Evolutionary conservation across 1,140 invertebrate genomes (phyloP), one percentile per base, ranked within the genome.

Genomic region (Drosophila mojavensis): DNA sequence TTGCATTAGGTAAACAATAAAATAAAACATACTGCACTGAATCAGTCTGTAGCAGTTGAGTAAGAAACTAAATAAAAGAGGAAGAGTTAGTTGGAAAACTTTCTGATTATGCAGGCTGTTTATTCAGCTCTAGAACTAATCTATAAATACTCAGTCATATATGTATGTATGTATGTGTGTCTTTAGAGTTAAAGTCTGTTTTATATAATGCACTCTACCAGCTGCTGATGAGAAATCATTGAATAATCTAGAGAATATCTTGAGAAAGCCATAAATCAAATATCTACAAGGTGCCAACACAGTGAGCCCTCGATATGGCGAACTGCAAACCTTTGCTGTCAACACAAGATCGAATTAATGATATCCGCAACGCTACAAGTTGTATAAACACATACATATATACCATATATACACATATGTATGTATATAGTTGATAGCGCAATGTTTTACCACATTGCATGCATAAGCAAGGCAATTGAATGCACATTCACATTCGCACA

Each of bases 391-490:
- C 26, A 43, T 15, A 9, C 15, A 28, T 59, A 59, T 28, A 53
- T 4, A 15, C 26, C 15, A 28, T 45, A 59, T 28, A 53, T 2
- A 7, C 24, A 26, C 45, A 56, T 55, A 17, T 33, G 30, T 33
- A 28, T 54, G 13, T 9, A 33, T 7, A 28, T 24, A 20, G 10
- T 10, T 17, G n/a, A 20, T 58, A 45, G 24, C 15, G 41, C 13
- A 47, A 45, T 30, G 10, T 48, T 39, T 41, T 56, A 11, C 17
- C 64, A 17, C 41, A 48, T 68, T 61, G 65, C 65, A 68, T 68
- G 65, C 55, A 60, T 48, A 69, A 61, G 61, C 55, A 48, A 66
- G 15, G 43, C 54, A 55, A 61, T 67, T 67, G 70, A 53, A 61
- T 73, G 62, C 28, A 50, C 53, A 73, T 47, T 54, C 33, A 60